Conservation (phyloP, 92 coral and sea anemone species). For the Desmophyllum pertusum region DNA sequence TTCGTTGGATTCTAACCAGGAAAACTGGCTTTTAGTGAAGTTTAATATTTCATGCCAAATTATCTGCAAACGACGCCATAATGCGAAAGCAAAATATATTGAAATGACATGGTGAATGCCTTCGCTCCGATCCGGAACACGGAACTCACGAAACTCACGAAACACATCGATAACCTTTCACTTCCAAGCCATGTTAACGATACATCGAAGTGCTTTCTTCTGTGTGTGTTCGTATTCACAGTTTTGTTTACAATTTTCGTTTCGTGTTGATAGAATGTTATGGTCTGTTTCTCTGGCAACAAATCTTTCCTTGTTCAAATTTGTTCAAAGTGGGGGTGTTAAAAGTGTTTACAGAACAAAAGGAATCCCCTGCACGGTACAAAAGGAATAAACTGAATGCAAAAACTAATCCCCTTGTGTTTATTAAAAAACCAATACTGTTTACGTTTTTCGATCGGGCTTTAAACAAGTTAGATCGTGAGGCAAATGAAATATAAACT, state of each 20-base stretch:
- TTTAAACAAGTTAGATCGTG: not conserved
- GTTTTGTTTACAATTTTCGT: conserved; percentile 22
- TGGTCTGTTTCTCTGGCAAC: not conserved
- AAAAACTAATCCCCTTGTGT: conserved; percentile 3
- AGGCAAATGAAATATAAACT: not conserved
- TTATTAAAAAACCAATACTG: not conserved
- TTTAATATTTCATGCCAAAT: not conserved
- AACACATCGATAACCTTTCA: not conserved
- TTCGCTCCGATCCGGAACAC: too few relatives aligned
- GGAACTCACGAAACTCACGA: too few relatives aligned
- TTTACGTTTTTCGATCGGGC: not conserved
- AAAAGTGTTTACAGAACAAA: not conserved
- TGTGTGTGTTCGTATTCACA: not conserved
- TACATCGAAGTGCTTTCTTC: not conserved
- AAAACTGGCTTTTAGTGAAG: too few relatives aligned
- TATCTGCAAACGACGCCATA: not conserved
- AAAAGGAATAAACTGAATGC: not conserved
- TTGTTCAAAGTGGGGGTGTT: not conserved
- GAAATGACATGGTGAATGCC: not conserved
- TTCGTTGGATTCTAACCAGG: not conserved
- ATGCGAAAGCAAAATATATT: not conserved
- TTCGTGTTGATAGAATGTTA: conserved; percentile 5
- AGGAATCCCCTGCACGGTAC: not conserved
- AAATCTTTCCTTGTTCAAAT: not conserved
- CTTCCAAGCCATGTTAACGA: not conserved